Percentiles rank a stretch among this genome's conserved stretches.
These are phyloP conservation scores for Tryphoninae sp. DNA, from an alignment of 2,888 invertebrate genomes.

Conservation along the genomic window DNA sequence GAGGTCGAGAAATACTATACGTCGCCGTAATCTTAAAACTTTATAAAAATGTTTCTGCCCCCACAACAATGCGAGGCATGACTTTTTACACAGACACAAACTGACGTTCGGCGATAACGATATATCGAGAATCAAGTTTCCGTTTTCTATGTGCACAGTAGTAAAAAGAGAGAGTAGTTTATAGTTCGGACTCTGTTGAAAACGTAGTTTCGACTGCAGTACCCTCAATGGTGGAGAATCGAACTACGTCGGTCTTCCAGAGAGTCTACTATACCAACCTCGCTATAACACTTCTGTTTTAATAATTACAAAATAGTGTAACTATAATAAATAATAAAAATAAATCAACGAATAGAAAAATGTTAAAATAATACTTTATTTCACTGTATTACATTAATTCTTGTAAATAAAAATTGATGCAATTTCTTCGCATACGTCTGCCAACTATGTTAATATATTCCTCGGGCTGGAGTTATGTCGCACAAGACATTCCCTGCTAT, in stretches of 20 bases:
- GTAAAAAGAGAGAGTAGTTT: constrained; percentile 4
- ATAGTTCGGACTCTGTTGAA: neutral
- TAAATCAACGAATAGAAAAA: neutral
- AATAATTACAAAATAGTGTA: neutral
- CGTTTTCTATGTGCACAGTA: constrained; percentile 16
- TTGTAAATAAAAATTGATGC: too few relatives aligned
- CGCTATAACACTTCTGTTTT: too few relatives aligned
- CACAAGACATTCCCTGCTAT: too few relatives aligned
- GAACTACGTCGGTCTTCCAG: constrained; percentile 35
- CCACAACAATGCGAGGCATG: constrained; percentile 38
- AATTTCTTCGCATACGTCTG: too few relatives aligned
- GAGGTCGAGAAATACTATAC: neutral
- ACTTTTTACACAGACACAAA: constrained; percentile 27
- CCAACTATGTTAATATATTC: too few relatives aligned
- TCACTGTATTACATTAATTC: too few relatives aligned
- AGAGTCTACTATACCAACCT: neutral
- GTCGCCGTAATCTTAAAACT: neutral
- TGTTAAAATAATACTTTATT: neutral
- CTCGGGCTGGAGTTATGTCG: too few relatives aligned
- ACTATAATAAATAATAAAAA: neutral
- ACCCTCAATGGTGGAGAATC: neutral
- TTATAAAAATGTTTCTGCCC: neutral
- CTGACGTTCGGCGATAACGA: constrained; percentile 55
- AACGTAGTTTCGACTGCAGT: constrained; percentile 2
- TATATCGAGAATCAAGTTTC: constrained; percentile 36